Percentiles rank a stretch among this genome's conserved stretches.
Evolutionary conservation across 2,888 invertebrate species (phyloP).

Genomic region (Liposcelis brunnea): DNA sequence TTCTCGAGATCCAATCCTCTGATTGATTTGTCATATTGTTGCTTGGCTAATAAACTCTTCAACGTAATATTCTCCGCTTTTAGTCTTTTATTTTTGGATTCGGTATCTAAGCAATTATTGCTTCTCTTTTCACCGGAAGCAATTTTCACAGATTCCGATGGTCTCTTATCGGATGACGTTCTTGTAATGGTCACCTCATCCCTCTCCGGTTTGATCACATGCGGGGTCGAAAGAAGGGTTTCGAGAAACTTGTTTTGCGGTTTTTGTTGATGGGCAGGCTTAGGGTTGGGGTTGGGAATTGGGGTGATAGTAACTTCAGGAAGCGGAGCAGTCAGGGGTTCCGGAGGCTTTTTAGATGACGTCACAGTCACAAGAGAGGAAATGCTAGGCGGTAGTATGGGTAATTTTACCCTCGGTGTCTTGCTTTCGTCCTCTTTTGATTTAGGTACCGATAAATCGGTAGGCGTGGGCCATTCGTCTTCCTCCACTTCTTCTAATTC

Average conservation of each 20-base stretch:
- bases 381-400: slow-evolving; percentile 3
- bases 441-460: not conserved
- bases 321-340: slow-evolving; percentile 8
- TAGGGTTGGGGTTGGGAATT: slow-evolving; percentile 6
- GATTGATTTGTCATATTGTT: slow-evolving; percentile 3
- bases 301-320: slow-evolving; percentile 5
- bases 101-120: slow-evolving; percentile 22
- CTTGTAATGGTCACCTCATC: slow-evolving; percentile 6
- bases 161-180: not conserved
- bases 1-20: slow-evolving; percentile 10
- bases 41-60: slow-evolving; percentile 32
- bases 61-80: slow-evolving; percentile 30
- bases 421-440: not conserved
- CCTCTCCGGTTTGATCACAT: slow-evolving; percentile 24
- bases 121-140: slow-evolving; percentile 17
- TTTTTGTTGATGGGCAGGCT: slow-evolving; percentile 18
- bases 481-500: slow-evolving; percentile 11
- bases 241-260: slow-evolving; percentile 32
- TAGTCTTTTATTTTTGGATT: slow-evolving; percentile 33
- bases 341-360: slow-evolving; percentile 1
- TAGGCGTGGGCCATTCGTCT: slow-evolving; percentile 8
- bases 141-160: slow-evolving; percentile 34
- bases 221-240: slow-evolving; percentile 39
- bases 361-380: slow-evolving; percentile 7
- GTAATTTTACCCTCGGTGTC: not conserved